phyloP scores from a whole-genome alignment of 2,888 invertebrate genomes.

The Diploptera punctata region DNA sequence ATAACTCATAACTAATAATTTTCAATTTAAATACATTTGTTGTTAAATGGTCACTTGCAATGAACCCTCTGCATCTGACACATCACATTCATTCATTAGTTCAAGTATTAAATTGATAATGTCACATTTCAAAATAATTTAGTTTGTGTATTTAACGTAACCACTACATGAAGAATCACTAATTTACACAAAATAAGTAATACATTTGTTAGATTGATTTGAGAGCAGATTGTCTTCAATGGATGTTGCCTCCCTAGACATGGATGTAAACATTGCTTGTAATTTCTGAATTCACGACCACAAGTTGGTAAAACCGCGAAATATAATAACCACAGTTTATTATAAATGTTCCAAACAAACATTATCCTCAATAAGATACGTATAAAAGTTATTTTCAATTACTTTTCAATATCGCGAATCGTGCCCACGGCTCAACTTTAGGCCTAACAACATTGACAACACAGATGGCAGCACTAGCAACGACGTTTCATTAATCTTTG shows the following conservation, averaged over 20 bases:
- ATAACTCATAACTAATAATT: neutral
- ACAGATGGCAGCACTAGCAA: conserved; percentile 76
- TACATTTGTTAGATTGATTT: conserved; percentile 26
- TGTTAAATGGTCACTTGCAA: neutral
- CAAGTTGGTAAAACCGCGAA: conserved; percentile 29
- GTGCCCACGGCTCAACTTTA: conserved; percentile 60
- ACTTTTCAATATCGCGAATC: conserved; percentile 38
- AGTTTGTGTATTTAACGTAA: neutral
- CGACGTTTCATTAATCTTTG: conserved; percentile 51
- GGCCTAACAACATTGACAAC: conserved; percentile 80
- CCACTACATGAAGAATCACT: neutral
- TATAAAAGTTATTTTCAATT: conserved; percentile 34
- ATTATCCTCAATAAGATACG: conserved; percentile 17
- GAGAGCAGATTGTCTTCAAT: conserved; percentile 41
- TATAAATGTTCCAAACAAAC: conserved; percentile 7
- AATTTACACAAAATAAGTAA: conserved; percentile 2
- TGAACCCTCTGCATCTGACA: neutral
- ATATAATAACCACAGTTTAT: conserved; percentile 17
- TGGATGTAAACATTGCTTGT: conserved; percentile 44
- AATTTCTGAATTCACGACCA: conserved; percentile 24
- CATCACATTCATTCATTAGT: neutral
- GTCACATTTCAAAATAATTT: neutral
- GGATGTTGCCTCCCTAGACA: conserved; percentile 39
- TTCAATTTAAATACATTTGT: neutral
- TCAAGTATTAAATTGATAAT: neutral